A percentile compares a stretch with the other conserved stretches of the same genome.
These are phyloP conservation scores for Machaerirhynchus nigripectus DNA, from an alignment of 2,113 vertebrate species.

Conservation along the genomic window DNA sequence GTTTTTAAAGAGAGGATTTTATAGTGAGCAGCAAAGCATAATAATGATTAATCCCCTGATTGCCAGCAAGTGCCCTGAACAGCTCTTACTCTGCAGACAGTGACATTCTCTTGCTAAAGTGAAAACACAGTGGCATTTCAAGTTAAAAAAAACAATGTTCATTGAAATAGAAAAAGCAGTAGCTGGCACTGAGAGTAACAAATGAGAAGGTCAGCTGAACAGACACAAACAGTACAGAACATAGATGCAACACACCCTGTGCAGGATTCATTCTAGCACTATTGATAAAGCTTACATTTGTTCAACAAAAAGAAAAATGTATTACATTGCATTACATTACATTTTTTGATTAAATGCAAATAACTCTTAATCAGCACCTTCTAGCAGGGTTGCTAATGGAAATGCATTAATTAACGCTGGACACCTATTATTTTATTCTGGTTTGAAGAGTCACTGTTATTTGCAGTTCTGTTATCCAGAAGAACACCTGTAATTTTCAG, in stretches of 20 bases:
- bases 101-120: slow-evolving; percentile 22
- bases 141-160: slow-evolving; percentile 1
- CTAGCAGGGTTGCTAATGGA: slow-evolving; percentile 23
- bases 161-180: slow-evolving; percentile 5
- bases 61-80: slow-evolving; percentile 21
- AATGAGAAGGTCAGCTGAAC: slow-evolving; percentile 27
- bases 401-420: slow-evolving; percentile 40
- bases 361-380: slow-evolving; percentile 30
- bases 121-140: slow-evolving; percentile 37
- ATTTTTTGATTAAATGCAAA: slow-evolving; percentile 57
- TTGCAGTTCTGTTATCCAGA: slow-evolving; percentile 1
- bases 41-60: slow-evolving; percentile 33
- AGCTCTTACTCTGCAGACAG: slow-evolving; percentile 27
- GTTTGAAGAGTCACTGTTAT: neutral
- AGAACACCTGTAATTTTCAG: neutral
- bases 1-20: slow-evolving; percentile 43
- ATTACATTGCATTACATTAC: slow-evolving; percentile 9
- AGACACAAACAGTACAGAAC: neutral
- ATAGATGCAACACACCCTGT: neutral
- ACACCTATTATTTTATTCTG: slow-evolving; percentile 3
- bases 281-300: slow-evolving; percentile 1
- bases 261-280: neutral
- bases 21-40: slow-evolving; percentile 1
- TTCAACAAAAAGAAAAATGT: slow-evolving; percentile 38
- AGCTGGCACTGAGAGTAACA: neutral